A percentile compares a stretch with the other conserved stretches of the same genome.
Conservation (phyloP, 1,140 invertebrate species). For the Diabrotica undecimpunctata region DNA sequence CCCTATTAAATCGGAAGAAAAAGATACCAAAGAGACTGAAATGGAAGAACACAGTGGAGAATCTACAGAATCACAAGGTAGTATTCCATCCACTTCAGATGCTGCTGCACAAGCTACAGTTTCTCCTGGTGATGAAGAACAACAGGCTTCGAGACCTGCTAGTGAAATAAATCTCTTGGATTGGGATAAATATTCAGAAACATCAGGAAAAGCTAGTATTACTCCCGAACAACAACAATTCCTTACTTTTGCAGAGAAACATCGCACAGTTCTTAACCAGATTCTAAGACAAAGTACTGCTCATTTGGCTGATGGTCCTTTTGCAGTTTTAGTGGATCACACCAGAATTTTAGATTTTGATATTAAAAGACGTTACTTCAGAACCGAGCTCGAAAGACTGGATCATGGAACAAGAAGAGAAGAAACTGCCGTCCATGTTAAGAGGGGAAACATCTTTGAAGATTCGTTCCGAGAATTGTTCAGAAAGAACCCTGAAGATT, state of each 20-base stretch:
- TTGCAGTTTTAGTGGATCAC: conserved; percentile 86
- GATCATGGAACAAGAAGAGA: conserved; percentile 80
- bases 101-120: conserved; percentile 28
- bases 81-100: background rate
- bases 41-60: conserved; percentile 15
- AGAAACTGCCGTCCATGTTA: conserved; percentile 85
- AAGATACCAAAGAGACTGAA: conserved; percentile 23
- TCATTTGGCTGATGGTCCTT: conserved; percentile 83
- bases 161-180: conserved; percentile 28
- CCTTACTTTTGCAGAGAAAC: conserved; percentile 83
- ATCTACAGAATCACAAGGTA: background rate
- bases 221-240: conserved; percentile 69
- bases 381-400: conserved; percentile 78
- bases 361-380: conserved; percentile 87
- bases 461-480: conserved; percentile 89
- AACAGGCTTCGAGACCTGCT: conserved; percentile 33
- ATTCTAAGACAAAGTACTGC: conserved; percentile 84
- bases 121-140: background rate
- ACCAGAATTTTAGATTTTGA: conserved; percentile 89
- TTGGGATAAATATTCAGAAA: conserved; percentile 37
- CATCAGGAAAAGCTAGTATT: conserved; percentile 41
- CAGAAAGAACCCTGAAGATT: conserved; percentile 79
- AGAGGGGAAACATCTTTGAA: conserved; percentile 84
- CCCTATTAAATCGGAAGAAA: conserved; percentile 28
- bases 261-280: conserved; percentile 88